These are phyloP conservation scores for Lamprotornis superbus DNA, from an alignment of 2,113 vertebrate genomes.

Conservation along the genomic window DNA sequence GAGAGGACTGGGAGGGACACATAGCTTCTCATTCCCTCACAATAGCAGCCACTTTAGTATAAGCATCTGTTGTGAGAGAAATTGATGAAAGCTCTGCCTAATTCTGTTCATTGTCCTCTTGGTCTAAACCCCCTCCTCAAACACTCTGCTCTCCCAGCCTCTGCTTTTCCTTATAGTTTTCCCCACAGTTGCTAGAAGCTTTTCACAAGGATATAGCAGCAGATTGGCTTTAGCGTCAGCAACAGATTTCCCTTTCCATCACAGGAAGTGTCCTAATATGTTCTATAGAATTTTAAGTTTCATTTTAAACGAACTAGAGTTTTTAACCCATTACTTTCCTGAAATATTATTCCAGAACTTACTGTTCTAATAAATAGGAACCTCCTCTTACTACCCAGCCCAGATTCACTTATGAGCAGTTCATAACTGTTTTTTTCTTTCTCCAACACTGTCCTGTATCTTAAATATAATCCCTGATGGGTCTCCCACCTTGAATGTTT, in stretches of 20 bases:
- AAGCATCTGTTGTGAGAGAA: neutral
- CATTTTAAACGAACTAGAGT: neutral
- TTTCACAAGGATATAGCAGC: neutral
- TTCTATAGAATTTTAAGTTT: neutral
- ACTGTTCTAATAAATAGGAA: neutral
- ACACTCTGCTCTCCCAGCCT: neutral
- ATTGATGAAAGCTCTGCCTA: neutral
- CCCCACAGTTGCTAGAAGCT: neutral
- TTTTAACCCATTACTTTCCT: neutral
- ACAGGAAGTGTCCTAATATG: neutral
- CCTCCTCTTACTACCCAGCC: neutral
- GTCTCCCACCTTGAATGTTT: neutral
- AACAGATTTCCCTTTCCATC: neutral
- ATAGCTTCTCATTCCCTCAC: neutral
- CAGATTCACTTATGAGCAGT: neutral
- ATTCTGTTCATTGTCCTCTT: neutral
- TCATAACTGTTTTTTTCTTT: neutral
- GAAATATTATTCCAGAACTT: neutral
- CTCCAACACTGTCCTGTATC: neutral
- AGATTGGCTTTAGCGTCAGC: neutral
- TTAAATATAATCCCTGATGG: neutral
- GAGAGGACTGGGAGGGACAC: neutral
- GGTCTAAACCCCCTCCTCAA: neutral
- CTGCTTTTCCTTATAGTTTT: neutral
- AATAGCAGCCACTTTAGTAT: neutral